phyloP scores from a whole-genome alignment of 2,888 invertebrate species.

The Parapristionchus giblindavisi region DNA sequence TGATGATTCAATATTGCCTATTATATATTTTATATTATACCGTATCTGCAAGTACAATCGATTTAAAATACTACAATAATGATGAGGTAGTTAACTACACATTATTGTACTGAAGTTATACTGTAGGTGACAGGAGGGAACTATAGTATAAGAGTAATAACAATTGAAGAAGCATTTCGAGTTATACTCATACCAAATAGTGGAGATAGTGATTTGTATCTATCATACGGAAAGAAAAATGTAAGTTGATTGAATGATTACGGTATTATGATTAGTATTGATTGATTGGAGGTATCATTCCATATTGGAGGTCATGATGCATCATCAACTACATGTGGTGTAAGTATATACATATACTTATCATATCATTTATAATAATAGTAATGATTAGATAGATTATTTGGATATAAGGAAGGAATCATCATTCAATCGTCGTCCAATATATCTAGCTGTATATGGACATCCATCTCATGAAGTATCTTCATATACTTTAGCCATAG shows the following conservation, averaged over 20 bases:
- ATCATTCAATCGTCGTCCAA: constrained; percentile 21
- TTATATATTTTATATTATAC: too few relatives aligned
- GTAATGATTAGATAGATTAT: constrained; percentile 3
- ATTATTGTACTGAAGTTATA: too few relatives aligned
- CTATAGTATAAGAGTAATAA: too few relatives aligned
- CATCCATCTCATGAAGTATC: constrained; percentile 22
- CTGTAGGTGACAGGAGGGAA: too few relatives aligned
- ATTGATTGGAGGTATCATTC: constrained; percentile 14
- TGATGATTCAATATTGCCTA: too few relatives aligned
- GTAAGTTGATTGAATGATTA: background rate
- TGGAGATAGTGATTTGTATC: constrained; percentile 25
- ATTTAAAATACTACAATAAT: too few relatives aligned
- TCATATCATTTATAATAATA: background rate
- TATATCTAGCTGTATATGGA: constrained; percentile 9
- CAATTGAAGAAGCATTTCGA: constrained; percentile 4
- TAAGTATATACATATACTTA: background rate
- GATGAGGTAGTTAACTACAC: too few relatives aligned
- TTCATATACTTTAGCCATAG: background rate
- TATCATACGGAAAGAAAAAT: constrained; percentile 3
- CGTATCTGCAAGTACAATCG: too few relatives aligned
- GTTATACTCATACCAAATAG: background rate
- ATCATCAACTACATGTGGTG: constrained; percentile 26
- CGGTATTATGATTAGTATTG: background rate
- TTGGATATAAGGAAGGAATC: constrained; percentile 8
- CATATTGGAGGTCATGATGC: background rate